phyloP scores from a whole-genome alignment of 2,113 vertebrate species.

The Callaeas wilsoni region DNA sequence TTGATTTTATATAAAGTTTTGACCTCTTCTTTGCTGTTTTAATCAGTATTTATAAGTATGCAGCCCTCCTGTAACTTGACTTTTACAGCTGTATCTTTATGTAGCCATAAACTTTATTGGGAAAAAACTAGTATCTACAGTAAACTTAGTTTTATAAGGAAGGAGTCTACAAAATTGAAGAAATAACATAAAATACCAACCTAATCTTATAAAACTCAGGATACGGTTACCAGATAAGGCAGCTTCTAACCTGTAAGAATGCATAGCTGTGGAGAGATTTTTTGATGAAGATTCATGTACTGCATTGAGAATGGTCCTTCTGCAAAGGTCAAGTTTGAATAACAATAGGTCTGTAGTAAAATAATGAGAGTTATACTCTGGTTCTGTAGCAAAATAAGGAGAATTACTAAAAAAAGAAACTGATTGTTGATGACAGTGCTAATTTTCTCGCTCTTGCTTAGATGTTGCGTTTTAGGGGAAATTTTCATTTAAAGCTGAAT shows the following conservation, averaged over 20 bases:
- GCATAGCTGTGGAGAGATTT: background rate
- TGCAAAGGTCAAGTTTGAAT: background rate
- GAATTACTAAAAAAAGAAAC: background rate
- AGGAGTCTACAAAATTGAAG: background rate
- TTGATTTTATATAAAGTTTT: background rate
- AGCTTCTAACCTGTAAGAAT: background rate
- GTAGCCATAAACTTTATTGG: background rate
- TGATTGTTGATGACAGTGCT: background rate
- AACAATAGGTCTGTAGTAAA: background rate
- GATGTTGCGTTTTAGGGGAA: background rate
- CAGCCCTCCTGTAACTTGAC: background rate
- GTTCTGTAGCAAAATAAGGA: background rate
- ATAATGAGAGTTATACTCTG: background rate
- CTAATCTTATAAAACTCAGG: background rate
- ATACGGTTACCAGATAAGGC: background rate
- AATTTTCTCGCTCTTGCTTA: background rate
- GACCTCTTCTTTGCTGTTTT: background rate
- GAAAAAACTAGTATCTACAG: background rate
- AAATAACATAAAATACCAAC: background rate
- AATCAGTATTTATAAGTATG: background rate
- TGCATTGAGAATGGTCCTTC: background rate
- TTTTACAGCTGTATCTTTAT: background rate
- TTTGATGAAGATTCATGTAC: accelerated
- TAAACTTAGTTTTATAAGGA: background rate
- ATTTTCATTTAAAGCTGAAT: background rate